Percentiles rank a stretch among this genome's conserved stretches.
Conservation (phyloP, 64 coral and sea anemone species). For the Hydrozoanthus tunicans region DNA sequence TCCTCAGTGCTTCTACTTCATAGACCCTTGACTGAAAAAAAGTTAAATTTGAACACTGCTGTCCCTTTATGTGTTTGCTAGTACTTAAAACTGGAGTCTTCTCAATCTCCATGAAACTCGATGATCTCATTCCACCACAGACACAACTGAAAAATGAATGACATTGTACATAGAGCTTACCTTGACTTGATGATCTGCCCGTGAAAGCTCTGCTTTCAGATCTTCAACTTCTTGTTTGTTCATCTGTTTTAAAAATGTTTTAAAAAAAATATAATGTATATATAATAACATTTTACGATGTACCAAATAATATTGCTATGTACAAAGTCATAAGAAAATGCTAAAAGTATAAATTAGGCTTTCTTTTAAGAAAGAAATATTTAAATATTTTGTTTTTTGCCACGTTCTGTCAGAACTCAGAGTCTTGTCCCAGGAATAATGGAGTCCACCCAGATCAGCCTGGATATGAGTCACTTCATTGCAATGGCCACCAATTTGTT, state of each 20-base stretch:
- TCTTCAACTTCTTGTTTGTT: constrained; percentile 78
- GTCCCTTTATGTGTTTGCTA: no score
- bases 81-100: no score
- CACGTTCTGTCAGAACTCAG: neutral
- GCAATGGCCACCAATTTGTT: neutral
- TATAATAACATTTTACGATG: neutral
- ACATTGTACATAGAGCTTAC: neutral
- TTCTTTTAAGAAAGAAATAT: no score
- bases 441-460: neutral
- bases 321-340: no score
- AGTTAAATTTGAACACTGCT: neutral
- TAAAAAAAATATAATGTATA: neutral
- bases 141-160: no score
- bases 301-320: no score
- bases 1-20: constrained; percentile 54
- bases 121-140: no score
- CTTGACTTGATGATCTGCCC: constrained; percentile 64
- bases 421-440: neutral
- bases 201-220: constrained; percentile 66
- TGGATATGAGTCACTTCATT: neutral
- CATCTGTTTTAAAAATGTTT: constrained; percentile 45
- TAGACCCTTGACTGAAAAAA: constrained; percentile 45
- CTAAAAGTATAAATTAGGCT: no score
- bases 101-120: no score
- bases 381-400: neutral